Conservation (phyloP, 2,113 vertebrate species). For the Sminthopsis crassicaudata region DNA sequence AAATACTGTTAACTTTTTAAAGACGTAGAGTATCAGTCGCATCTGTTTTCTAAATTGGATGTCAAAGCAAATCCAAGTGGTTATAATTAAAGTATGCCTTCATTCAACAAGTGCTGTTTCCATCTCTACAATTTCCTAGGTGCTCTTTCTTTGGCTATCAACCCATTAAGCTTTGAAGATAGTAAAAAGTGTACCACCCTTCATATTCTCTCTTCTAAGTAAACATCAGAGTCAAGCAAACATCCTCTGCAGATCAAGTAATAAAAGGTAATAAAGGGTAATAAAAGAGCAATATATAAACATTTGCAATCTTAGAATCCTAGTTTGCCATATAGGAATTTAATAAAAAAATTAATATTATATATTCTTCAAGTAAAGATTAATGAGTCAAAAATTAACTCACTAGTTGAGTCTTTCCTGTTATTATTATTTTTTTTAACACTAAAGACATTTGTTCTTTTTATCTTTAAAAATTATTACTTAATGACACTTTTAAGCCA, state of each 20-base stretch:
- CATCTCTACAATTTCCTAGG: not conserved
- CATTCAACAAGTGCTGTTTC: not conserved
- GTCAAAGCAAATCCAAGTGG: not conserved
- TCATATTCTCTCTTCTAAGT: not conserved
- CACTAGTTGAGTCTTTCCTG: not conserved
- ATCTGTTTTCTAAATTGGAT: slow-evolving; percentile 39
- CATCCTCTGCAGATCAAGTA: not conserved
- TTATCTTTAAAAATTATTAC: not conserved
- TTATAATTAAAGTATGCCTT: not conserved
- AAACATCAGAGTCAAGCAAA: not conserved
- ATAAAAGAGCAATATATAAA: not conserved
- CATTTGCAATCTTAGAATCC: not conserved
- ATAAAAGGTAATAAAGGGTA: not conserved
- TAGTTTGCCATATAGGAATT: not conserved
- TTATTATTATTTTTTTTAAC: slow-evolving; percentile 23
- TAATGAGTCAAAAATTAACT: slow-evolving; percentile 35
- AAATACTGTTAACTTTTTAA: not conserved
- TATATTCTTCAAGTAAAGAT: not conserved
- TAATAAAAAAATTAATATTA: not conserved
- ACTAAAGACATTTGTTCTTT: not conserved
- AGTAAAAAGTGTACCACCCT: rapidly evolving
- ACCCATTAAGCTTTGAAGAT: not conserved
- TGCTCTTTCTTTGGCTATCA: not conserved
- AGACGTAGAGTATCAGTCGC: not conserved
- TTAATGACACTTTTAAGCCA: slow-evolving; percentile 37